These are phyloP conservation scores for Automeris io DNA, from an alignment of 2,888 invertebrate genomes.

Conservation along the genomic window DNA sequence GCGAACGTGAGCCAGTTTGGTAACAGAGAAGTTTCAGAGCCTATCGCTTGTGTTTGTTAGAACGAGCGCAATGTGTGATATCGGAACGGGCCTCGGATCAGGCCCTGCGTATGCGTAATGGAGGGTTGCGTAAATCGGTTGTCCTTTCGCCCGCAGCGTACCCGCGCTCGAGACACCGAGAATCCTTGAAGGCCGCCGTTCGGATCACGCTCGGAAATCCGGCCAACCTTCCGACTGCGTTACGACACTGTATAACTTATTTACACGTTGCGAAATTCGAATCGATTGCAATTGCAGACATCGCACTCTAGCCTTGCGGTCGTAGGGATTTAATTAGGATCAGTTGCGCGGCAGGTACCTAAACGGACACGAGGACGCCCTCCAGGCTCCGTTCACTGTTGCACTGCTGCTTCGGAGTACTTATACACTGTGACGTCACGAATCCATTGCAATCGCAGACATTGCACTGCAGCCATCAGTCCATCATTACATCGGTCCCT, in stretches of 20 bases:
- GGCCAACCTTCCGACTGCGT: slow-evolving; percentile 76
- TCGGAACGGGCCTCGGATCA: slow-evolving; percentile 3
- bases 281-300: slow-evolving; percentile 76
- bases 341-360: slow-evolving; percentile 69
- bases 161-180: slow-evolving; percentile 60
- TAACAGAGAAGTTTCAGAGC: slow-evolving; percentile 48
- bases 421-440: slow-evolving; percentile 74
- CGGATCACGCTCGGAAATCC: slow-evolving; percentile 76
- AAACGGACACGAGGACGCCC: slow-evolving; percentile 75
- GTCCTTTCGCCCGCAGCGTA: slow-evolving; percentile 55
- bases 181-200: slow-evolving; percentile 72
- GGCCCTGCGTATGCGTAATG: slow-evolving; percentile 29
- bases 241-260: slow-evolving; percentile 75
- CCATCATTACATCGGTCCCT: too few relatives aligned
- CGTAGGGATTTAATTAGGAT: slow-evolving; percentile 77
- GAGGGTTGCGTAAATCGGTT: slow-evolving; percentile 46
- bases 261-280: slow-evolving; percentile 74
- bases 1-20: slow-evolving; percentile 61
- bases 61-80: slow-evolving; percentile 19
- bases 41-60: slow-evolving; percentile 34
- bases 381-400: slow-evolving; percentile 63
- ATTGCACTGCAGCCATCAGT: slow-evolving; percentile 74
- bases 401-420: slow-evolving; percentile 61
- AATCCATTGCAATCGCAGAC: slow-evolving; percentile 76
- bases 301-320: slow-evolving; percentile 73